These are phyloP conservation scores for Solenopsis invicta DNA, from an alignment of 1,140 invertebrate genomes.

Conservation along the genomic window DNA sequence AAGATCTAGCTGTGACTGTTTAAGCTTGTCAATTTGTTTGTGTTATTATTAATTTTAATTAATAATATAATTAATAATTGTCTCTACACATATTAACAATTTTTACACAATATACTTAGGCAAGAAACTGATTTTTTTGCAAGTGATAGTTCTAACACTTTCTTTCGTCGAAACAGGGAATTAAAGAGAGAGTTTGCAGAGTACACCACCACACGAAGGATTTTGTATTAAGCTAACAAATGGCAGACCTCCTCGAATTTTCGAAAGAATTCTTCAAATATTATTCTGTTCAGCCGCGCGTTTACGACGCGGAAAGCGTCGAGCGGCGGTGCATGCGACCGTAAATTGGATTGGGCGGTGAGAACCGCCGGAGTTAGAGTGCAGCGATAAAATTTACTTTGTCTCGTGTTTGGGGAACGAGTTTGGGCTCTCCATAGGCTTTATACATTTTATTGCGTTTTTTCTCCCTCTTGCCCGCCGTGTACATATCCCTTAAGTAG, in stretches of 20 bases:
- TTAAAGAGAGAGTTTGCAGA: not conserved
- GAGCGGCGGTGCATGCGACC: slow-evolving; percentile 28
- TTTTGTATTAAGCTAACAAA: not conserved
- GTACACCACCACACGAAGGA: not conserved
- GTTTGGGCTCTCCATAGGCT: not conserved
- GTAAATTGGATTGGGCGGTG: slow-evolving; percentile 46
- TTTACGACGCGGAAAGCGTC: slow-evolving; percentile 15
- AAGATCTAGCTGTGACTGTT: no score
- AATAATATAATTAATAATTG: no score
- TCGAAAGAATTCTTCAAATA: slow-evolving; percentile 21
- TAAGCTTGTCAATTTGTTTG: no score
- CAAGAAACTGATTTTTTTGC: not conserved
- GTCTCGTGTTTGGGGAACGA: slow-evolving; percentile 38
- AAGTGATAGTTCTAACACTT: not conserved
- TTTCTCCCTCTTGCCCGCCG: no score
- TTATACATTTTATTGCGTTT: slow-evolving; percentile 34
- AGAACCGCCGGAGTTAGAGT: slow-evolving; percentile 26
- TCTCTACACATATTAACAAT: no score
- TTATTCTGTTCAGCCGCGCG: slow-evolving; percentile 22
- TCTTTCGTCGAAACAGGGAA: not conserved
- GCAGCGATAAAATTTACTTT: slow-evolving; percentile 56
- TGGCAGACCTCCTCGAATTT: not conserved
- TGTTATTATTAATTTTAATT: no score
- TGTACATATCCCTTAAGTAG: not conserved
- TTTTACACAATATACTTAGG: not conserved